Conservation (phyloP, 2,888 invertebrate species). For the Yponomeuta evonymella region DNA sequence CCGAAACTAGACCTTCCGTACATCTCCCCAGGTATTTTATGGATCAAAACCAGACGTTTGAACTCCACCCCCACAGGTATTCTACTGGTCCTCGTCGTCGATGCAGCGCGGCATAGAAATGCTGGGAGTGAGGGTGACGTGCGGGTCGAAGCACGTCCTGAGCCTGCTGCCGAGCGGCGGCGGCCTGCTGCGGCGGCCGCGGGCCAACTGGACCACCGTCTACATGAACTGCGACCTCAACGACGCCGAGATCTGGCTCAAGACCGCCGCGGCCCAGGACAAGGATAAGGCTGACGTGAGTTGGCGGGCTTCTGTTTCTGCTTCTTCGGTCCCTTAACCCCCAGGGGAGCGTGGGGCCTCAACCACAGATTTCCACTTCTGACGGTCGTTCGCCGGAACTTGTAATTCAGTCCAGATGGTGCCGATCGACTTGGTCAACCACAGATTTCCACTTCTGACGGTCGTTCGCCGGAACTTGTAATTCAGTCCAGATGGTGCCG, state of each 20-base stretch:
- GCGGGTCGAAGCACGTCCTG: constrained; percentile 86
- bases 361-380: too few relatives aligned
- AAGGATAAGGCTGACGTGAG: constrained; percentile 42
- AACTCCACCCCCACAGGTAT: constrained; percentile 65
- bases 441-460: too few relatives aligned
- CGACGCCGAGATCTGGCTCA: constrained; percentile 94
- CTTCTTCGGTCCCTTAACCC: too few relatives aligned
- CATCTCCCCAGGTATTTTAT: too few relatives aligned
- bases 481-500: too few relatives aligned
- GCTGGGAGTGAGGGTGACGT: constrained; percentile 86
- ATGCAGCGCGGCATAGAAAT: constrained; percentile 94
- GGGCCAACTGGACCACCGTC: constrained; percentile 92
- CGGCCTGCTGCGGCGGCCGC: constrained; percentile 88
- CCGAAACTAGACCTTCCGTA: too few relatives aligned
- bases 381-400: too few relatives aligned
- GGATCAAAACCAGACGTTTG: not conserved
- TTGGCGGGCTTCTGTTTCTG: not conserved
- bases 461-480: too few relatives aligned
- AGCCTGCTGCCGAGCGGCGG: constrained; percentile 85
- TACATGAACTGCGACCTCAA: constrained; percentile 96
- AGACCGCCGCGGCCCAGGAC: constrained; percentile 79
- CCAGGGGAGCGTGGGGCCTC: too few relatives aligned
- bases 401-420: too few relatives aligned
- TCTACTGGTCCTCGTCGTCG: constrained; percentile 98
- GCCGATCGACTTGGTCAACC: too few relatives aligned